Percentiles rank a stretch among this genome's conserved stretches.
phyloP scores from a whole-genome alignment of 1,140 invertebrate species.

The Drosophila nigromelanica region DNA sequence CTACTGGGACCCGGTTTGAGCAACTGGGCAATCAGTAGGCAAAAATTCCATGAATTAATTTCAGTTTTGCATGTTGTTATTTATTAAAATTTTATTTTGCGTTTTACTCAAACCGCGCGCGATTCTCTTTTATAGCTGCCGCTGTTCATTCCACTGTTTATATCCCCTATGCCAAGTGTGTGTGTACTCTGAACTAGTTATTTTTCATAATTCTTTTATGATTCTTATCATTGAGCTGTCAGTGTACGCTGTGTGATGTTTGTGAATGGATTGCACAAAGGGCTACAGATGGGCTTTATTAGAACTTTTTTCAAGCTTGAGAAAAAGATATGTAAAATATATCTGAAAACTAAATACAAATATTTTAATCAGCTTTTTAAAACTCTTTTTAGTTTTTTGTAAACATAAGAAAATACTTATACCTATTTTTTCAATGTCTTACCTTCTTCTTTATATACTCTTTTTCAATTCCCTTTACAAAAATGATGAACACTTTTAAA shows the following conservation, averaged over 20 bases:
- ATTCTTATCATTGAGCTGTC: conserved; percentile 50
- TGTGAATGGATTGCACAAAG: conserved; percentile 13
- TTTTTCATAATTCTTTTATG: conserved; percentile 45
- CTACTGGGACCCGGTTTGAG: neutral
- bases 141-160: conserved; percentile 35
- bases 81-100: conserved; percentile 78
- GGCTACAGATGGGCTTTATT: neutral
- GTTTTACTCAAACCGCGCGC: conserved; percentile 38
- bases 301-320: neutral
- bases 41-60: conserved; percentile 82
- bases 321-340: neutral
- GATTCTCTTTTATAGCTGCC: conserved; percentile 70
- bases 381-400: too few relatives aligned
- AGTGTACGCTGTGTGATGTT: conserved; percentile 1
- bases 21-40: conserved; percentile 51
- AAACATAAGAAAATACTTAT: too few relatives aligned
- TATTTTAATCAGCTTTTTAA: too few relatives aligned
- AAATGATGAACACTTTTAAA: conserved; percentile 1
- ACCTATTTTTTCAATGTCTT: too few relatives aligned
- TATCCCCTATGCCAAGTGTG: neutral
- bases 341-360: too few relatives aligned
- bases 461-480: neutral
- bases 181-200: conserved; percentile 34
- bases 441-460: neutral
- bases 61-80: conserved; percentile 83